phyloP scores from a whole-genome alignment of 2,113 vertebrate species.

The Chamaea fasciata region DNA sequence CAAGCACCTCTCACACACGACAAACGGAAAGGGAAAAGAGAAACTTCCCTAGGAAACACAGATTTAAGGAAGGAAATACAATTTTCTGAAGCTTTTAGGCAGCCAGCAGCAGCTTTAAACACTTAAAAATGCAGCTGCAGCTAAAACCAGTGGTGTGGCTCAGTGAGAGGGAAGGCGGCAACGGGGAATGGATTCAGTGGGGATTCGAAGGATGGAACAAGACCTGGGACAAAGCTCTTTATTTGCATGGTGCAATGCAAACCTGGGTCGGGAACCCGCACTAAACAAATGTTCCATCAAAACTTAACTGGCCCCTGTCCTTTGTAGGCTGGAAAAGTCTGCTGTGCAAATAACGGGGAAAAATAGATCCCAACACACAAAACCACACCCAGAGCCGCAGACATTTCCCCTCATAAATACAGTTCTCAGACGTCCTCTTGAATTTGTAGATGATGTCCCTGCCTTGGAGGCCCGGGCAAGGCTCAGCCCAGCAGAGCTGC shows the following conservation, averaged over 20 bases:
- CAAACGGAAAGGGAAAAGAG: neutral
- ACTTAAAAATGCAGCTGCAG: neutral
- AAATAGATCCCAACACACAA: neutral
- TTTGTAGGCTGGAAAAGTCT: neutral
- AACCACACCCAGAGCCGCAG: neutral
- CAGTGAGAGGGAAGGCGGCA: neutral
- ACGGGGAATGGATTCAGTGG: neutral
- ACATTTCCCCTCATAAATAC: neutral
- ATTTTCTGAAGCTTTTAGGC: neutral
- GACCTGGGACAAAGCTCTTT: neutral
- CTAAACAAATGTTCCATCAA: neutral
- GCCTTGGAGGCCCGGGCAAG: neutral
- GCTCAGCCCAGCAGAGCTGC: neutral
- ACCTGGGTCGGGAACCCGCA: neutral
- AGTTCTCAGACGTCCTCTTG: accelerated
- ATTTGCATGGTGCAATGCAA: neutral
- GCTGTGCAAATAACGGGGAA: neutral
- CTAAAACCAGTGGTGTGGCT: neutral
- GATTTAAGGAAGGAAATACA: neutral
- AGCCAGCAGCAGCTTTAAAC: neutral
- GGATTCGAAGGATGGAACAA: neutral
- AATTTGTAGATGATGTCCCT: neutral
- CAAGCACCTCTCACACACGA: neutral
- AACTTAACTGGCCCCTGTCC: neutral
- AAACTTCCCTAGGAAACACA: neutral